Evolutionary conservation across 2,888 invertebrate species (phyloP).

Genomic region (Aspidiotus rigidus): DNA sequence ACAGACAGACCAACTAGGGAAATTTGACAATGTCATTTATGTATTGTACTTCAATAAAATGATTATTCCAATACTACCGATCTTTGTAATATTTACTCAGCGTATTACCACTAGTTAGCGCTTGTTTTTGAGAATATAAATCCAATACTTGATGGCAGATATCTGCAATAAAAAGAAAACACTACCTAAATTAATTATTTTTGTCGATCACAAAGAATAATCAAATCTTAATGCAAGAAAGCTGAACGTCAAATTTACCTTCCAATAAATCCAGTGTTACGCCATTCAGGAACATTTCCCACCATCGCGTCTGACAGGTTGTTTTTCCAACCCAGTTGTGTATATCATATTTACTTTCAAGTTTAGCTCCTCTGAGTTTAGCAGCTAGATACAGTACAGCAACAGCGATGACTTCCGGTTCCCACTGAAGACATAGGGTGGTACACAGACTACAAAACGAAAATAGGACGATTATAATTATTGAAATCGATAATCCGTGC

Average conservation of each 20-base stretch:
- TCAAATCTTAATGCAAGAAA: neutral
- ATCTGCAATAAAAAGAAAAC: conserved; percentile 48
- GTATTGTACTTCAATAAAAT: too few relatives aligned
- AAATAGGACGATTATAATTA: neutral
- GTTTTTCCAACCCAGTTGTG: conserved; percentile 79
- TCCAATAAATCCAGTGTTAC: conserved; percentile 88
- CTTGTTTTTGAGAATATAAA: conserved; percentile 65
- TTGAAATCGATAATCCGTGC: neutral
- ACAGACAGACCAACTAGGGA: too few relatives aligned
- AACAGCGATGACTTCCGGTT: conserved; percentile 96
- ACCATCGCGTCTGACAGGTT: conserved; percentile 77
- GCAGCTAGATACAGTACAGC: conserved; percentile 95
- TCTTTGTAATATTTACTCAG: too few relatives aligned
- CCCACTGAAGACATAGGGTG: conserved; percentile 93
- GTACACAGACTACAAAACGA: conserved; percentile 67
- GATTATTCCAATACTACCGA: too few relatives aligned
- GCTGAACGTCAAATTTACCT: conserved; percentile 47
- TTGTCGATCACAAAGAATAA: neutral
- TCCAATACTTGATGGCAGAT: conserved; percentile 93
- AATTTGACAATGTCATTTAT: too few relatives aligned
- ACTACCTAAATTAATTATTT: neutral
- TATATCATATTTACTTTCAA: conserved; percentile 92
- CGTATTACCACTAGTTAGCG: conserved; percentile 35
- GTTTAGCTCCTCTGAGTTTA: too few relatives aligned
- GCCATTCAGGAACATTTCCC: conserved; percentile 96